Base-by-base conservation (phyloP, 2,797 vertebrate species). In the Myiotriccus ornatus region DNA sequence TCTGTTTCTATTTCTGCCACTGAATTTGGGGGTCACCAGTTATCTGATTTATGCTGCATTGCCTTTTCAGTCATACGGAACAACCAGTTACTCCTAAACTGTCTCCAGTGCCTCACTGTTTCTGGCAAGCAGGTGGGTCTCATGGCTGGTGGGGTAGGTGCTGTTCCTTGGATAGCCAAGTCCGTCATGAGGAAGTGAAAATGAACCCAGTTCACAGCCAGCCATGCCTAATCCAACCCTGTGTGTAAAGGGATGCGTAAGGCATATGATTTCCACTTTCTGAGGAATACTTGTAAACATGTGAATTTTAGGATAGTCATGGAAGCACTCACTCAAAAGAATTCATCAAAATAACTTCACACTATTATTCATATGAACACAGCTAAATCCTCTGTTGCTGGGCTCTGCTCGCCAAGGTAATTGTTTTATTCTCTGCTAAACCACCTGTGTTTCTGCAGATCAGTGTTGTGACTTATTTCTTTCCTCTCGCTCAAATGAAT, bases 81-180 rank as follows among this genome's bases (percentile, higher is more conserved):
- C 49, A 83, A 12, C 9, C 2, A 3, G 41, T 35, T 74, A 24
- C 32, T 65, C 49, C 39, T 62, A 10, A 81, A 8, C 23, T 70
- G 22, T 60, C 86, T 46, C 15, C 43, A 41, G 2, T 5, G 6
- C 35, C 69, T 56, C 0, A 0, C 56, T 67, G 63, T 20, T 71
- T 39, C 68, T 55, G 59, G 53, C 57, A 65, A 7, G 32, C 27
- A n/a, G 46, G n/a, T 49, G 69, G 23, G 16, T 62, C 37, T 65
- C 3, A 2, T 17, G 13, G 50, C 35, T 71, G 57, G 8, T 46
- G 41, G 10, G n/a, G 3, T 7, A 0, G 0, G 8, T 62, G 57
- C 73, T 41, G 5, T 12, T 75, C 39, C 62, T 1, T 9, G 2
- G 35, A 37, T 11, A 57, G 21, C 68, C 55, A 60, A 56, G 46